These are phyloP conservation scores for Limanda limanda DNA, from an alignment of 2,113 vertebrate genomes.

Conservation along the genomic window DNA sequence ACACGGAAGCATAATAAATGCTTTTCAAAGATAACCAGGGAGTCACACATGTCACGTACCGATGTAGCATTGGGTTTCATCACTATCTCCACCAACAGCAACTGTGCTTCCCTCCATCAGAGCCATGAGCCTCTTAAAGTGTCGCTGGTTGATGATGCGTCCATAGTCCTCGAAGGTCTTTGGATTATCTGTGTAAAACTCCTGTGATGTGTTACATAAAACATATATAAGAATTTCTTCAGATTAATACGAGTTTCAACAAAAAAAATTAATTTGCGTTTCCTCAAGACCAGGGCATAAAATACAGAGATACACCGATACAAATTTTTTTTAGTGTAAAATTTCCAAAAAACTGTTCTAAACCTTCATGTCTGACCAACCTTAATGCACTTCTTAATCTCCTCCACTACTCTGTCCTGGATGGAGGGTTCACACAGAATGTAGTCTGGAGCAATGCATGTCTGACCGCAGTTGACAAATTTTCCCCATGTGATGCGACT, in stretches of 20 bases:
- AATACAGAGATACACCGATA: too few species aligned
- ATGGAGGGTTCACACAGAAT: conserved; percentile 90
- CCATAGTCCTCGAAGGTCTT: conserved; percentile 89
- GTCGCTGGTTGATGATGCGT: conserved; percentile 87
- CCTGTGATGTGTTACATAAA: conserved; percentile 73
- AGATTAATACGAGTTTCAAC: too few species aligned
- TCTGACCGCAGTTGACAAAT: conserved; percentile 93
- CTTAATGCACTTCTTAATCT: conserved; percentile 83
- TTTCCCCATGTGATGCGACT: conserved; percentile 95
- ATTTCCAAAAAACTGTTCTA: too few species aligned
- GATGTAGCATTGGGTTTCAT: conserved; percentile 88
- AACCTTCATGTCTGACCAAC: conserved; percentile 60
- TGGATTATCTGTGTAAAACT: conserved; percentile 90
- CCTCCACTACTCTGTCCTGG: conserved; percentile 82
- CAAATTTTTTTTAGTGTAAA: too few species aligned
- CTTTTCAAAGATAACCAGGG: not conserved
- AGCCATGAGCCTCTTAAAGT: conserved; percentile 85
- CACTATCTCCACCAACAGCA: conserved; percentile 84
- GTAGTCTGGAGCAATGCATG: conserved; percentile 94
- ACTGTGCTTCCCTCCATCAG: conserved; percentile 88
- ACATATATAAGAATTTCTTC: not conserved
- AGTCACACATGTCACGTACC: conserved; percentile 57
- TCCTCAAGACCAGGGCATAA: too few species aligned
- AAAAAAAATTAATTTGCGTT: too few species aligned
- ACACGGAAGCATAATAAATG: not conserved